Percentiles rank a stretch among this genome's conserved stretches.
Evolutionary conservation across 92 coral and sea anemone genomes (phyloP).

Genomic region (Meandrina meandrites): DNA sequence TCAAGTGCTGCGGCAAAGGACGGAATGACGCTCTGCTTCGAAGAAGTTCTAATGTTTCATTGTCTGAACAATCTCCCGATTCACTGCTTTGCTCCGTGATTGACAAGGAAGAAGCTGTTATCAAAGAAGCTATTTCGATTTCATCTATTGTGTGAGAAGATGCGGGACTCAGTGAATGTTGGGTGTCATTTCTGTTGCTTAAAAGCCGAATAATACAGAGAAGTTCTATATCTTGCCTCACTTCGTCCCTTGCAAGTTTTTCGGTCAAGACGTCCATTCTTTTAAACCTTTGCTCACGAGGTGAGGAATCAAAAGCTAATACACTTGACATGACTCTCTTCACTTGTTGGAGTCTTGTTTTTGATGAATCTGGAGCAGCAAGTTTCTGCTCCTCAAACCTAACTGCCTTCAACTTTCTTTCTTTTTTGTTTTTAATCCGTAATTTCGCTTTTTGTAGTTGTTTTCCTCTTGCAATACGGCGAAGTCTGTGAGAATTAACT

Average conservation of each 20-base stretch:
- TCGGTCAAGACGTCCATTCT: background rate
- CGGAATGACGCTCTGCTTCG: background rate
- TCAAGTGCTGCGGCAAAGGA: constrained; percentile 21
- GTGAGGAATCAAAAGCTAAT: background rate
- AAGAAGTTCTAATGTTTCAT: background rate
- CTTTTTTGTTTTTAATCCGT: background rate
- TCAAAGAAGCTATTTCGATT: background rate
- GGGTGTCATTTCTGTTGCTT: background rate
- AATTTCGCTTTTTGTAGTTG: background rate
- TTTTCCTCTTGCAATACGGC: constrained; percentile 16
- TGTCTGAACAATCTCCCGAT: background rate
- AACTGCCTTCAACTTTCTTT: background rate
- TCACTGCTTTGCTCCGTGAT: background rate
- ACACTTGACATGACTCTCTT: background rate
- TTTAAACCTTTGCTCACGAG: background rate
- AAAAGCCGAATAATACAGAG: background rate
- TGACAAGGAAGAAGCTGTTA: background rate
- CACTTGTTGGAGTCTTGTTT: background rate
- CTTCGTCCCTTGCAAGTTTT: background rate
- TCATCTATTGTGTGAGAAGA: background rate
- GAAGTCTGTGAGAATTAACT: constrained; percentile 9
- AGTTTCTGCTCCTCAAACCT: background rate
- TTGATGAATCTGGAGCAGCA: background rate
- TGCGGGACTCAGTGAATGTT: background rate
- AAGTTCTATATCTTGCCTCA: background rate